Evolutionary conservation across 92 coral and sea anemone species (phyloP).

Genomic region (Heliopora coerulea): DNA sequence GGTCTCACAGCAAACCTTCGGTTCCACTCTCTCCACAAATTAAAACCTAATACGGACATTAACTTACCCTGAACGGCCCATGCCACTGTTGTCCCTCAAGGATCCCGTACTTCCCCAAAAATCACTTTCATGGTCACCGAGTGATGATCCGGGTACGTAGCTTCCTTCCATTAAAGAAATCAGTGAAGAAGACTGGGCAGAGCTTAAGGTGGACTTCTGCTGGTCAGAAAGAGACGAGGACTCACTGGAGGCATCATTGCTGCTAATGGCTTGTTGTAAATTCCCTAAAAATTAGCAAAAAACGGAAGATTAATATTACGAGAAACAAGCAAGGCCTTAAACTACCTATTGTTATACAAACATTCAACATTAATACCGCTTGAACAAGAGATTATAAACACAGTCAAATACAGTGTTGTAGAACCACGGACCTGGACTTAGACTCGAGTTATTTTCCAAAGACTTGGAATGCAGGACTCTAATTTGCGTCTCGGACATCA

Average conservation of each 20-base stretch:
- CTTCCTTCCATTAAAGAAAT: slow-evolving; percentile 88
- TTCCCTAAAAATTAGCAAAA: slow-evolving; percentile 13
- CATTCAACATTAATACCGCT: no score
- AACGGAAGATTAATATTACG: background rate
- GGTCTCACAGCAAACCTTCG: no score
- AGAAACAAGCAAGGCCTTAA: no score
- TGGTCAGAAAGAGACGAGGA: slow-evolving; percentile 79
- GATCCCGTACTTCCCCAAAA: slow-evolving; percentile 64
- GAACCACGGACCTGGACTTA: no score
- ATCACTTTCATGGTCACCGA: slow-evolving; percentile 73
- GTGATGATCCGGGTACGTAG: slow-evolving; percentile 81
- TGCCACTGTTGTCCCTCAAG: slow-evolving; percentile 16
- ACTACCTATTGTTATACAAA: no score
- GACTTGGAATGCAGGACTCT: no score
- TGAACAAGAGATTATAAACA: no score
- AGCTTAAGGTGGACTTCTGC: slow-evolving; percentile 75
- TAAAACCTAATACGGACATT: no score
- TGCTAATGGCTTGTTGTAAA: slow-evolving; percentile 1
- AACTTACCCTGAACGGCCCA: slow-evolving; percentile 24
- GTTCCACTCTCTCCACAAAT: background rate
- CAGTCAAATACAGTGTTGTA: no score
- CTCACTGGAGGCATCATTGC: slow-evolving; percentile 42
- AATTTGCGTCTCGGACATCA: no score
- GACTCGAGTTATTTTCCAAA: no score
- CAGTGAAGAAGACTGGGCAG: slow-evolving; percentile 85